Base-by-base conservation (phyloP, 2,797 vertebrate species). In the Falco berigora region DNA sequence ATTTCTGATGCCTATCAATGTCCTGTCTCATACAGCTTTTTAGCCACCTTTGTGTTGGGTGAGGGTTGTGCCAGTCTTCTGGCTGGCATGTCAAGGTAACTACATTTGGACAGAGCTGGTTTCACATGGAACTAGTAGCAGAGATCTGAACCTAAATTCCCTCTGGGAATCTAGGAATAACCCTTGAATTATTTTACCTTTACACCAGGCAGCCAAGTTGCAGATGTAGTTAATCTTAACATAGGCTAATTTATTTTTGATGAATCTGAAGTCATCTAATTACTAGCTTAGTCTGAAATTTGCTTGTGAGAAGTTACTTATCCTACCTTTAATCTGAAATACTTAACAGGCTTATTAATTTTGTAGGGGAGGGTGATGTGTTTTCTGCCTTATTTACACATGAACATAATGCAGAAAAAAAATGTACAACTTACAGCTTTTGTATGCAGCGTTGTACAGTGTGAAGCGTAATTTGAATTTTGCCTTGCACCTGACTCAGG, bases 211-310 rank as follows among this genome's bases (percentile, higher is more conserved):
- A 77, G 40, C 42, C 32, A 52, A 71, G 16, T 80, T 91, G 81
- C 63, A 87, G 76, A 68, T 50, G 62, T 90, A 94, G 81, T 96
- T 96, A 91, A 81, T 59, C 24, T 74, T 92, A 74, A 88, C 30
- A 4, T 12, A 66, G 68, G 23, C 46, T 71, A 42, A 64, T 94
- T 63, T 85, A 67, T 71, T 95, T 92, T 67, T 63, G 32, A 61
- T 86, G 25, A 84, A 78, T 92, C 32, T 78, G 21, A 80, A 80
- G 56, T 50, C 27, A 53, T 52, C 23, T 84, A 23, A 84, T 92
- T 86, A 66, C 28, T 61, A 38, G 15, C 8, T 92, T 64, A 53
- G 69, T 32, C 66, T 78, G 49, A 86, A 75, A 72, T 56, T 56
- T 86, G 34, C 90, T 83, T 74, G 34, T 13, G 62, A 53, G 69